Percentiles rank a stretch among this genome's conserved stretches.
These are phyloP conservation scores for Leontocebus nigricollis DNA, from an alignment of 2,797 vertebrate species.

Conservation along the genomic window DNA sequence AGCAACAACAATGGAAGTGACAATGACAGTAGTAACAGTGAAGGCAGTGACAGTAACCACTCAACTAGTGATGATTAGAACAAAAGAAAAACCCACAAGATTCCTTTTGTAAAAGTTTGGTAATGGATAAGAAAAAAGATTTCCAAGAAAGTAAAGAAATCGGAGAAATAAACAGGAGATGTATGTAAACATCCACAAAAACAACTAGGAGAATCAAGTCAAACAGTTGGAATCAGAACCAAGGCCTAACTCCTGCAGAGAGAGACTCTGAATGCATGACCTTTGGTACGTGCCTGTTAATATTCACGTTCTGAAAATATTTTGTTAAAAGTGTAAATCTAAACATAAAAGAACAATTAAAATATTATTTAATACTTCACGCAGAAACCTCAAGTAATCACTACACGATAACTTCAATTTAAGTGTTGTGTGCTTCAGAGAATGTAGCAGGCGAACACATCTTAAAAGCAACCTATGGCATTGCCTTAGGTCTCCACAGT, in stretches of 20 bases:
- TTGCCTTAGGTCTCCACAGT: not conserved
- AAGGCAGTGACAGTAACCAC: conserved; percentile 66
- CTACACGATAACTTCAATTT: not conserved
- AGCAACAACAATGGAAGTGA: not conserved
- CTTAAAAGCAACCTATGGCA: not conserved
- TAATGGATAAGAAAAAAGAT: not conserved
- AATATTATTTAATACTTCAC: conserved; percentile 31
- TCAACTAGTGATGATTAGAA: conserved; percentile 78
- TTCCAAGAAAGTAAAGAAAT: not conserved
- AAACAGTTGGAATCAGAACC: not conserved
- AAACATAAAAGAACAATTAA: conserved; percentile 3
- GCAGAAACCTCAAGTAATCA: conserved; percentile 46
- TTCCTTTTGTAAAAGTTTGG: not conserved
- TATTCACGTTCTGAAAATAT: not conserved
- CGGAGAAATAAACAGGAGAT: not conserved
- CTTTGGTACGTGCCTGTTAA: not conserved
- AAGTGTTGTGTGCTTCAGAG: not conserved
- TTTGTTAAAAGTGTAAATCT: conserved; percentile 13
- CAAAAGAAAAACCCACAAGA: not conserved
- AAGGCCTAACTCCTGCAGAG: not conserved
- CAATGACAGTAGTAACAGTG: conserved; percentile 16
- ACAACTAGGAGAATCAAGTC: not conserved
- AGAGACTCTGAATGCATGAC: not conserved
- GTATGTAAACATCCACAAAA: not conserved
- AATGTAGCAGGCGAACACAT: not conserved